A percentile compares a stretch with the other conserved stretches of the same genome.
These are phyloP conservation scores for Flabesymbios commensalis DNA, from an alignment of 2,888 invertebrate genomes.

Conservation along the genomic window DNA sequence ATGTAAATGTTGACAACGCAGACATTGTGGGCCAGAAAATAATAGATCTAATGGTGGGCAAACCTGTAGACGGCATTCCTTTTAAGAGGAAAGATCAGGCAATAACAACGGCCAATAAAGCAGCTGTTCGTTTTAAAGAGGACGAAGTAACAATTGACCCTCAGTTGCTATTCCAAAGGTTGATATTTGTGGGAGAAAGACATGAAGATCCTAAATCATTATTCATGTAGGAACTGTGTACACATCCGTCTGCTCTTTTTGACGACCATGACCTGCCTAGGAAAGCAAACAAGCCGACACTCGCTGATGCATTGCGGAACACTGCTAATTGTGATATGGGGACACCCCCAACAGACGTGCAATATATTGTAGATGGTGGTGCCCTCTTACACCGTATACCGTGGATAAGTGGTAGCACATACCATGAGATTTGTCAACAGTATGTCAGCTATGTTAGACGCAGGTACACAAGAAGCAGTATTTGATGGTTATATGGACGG, in stretches of 20 bases:
- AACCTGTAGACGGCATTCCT: slow-evolving; percentile 13
- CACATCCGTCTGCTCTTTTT: slow-evolving; percentile 16
- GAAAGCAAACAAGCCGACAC: not conserved
- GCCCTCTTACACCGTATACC: slow-evolving; percentile 35
- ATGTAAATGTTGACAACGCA: slow-evolving; percentile 36
- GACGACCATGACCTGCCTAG: not conserved
- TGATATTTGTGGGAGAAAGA: slow-evolving; percentile 21
- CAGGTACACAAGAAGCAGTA: slow-evolving; percentile 27
- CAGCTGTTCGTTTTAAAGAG: slow-evolving; percentile 8
- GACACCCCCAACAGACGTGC: not conserved
- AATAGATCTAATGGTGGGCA: slow-evolving; percentile 21
- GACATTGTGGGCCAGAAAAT: slow-evolving; percentile 26
- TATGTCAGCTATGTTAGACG: not conserved
- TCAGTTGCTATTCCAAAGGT: slow-evolving; percentile 35
- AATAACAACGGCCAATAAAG: slow-evolving; percentile 17
- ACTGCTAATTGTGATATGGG: not conserved
- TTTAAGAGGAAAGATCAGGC: slow-evolving; percentile 30
- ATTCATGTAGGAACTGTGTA: slow-evolving; percentile 20
- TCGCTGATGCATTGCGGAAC: slow-evolving; percentile 6
- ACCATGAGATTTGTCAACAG: slow-evolving; percentile 14
- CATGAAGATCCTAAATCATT: not conserved
- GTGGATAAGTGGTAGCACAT: slow-evolving; percentile 31
- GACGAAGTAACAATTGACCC: slow-evolving; percentile 33
- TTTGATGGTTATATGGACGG: slow-evolving; percentile 40
- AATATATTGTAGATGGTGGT: slow-evolving; percentile 33